phyloP scores from a whole-genome alignment of 2,797 vertebrate genomes.

The Hippocampus kuda region DNA sequence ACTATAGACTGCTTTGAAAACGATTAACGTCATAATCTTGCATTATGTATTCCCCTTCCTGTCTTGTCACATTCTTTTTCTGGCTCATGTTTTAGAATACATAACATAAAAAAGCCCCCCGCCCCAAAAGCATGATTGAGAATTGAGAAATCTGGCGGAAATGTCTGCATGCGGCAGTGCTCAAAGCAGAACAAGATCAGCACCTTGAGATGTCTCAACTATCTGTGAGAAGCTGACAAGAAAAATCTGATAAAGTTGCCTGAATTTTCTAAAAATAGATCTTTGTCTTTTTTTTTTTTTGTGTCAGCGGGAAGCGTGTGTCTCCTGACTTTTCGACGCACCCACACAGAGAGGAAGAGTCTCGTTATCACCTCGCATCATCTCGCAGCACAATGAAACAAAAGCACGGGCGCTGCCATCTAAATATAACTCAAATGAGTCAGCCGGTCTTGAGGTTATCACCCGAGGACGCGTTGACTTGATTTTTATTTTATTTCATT shows the following conservation, averaged over 20 bases:
- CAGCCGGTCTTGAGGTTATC: conserved; percentile 22
- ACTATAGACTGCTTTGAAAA: neutral
- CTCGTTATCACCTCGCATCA: conserved; percentile 17
- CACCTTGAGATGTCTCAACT: conserved; percentile 9
- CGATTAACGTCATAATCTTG: neutral
- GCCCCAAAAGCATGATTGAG: neutral
- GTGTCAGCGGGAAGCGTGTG: conserved; percentile 21
- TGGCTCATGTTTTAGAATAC: neutral
- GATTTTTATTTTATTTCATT: conserved; percentile 8
- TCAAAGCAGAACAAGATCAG: conserved; percentile 25
- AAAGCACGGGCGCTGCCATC: conserved; percentile 10
- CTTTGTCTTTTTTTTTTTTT: neutral
- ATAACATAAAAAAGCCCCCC: neutral
- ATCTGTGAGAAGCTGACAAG: conserved; percentile 20
- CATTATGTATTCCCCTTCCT: neutral
- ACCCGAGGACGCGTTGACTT: conserved; percentile 46
- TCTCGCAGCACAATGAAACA: conserved; percentile 21
- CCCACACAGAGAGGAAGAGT: conserved; percentile 11
- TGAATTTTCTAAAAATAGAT: conserved; percentile 28
- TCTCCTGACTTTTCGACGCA: conserved; percentile 22
- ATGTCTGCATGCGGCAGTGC: conserved; percentile 23
- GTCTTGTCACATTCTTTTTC: neutral
- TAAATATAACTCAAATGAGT: conserved; percentile 42
- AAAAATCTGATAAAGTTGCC: conserved; percentile 19
- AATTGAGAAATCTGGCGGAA: conserved; percentile 8